Percentiles rank a stretch among this genome's conserved stretches.
Conservation (phyloP, 2,888 invertebrate species). For the Arrhopalites spinosus region DNA sequence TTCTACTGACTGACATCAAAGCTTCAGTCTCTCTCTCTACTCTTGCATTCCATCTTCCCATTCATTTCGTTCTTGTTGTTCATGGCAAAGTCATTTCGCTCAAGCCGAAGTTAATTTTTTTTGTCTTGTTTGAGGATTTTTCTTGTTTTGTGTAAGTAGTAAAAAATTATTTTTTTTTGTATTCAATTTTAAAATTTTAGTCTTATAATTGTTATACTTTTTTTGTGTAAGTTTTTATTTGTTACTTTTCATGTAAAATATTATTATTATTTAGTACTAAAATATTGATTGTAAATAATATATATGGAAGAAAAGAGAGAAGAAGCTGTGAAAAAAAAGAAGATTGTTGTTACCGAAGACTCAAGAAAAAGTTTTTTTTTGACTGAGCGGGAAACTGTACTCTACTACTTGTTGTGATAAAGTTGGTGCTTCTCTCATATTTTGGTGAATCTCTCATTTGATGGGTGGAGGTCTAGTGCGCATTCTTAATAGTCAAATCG, state of each 20-base stretch:
- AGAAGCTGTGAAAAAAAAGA: neutral
- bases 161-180: neutral
- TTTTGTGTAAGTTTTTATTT: neutral
- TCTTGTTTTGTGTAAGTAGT: neutral
- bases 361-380: neutral
- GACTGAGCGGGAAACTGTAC: conserved; percentile 13
- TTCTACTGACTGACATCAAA: conserved; percentile 37
- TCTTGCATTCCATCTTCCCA: conserved; percentile 33
- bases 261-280: no score
- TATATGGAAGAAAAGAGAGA: neutral
- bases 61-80: conserved; percentile 34
- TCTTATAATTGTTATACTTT: neutral
- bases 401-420: neutral
- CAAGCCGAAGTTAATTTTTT: neutral
- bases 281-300: neutral
- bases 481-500: conserved; percentile 60
- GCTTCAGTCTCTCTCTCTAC: conserved; percentile 29
- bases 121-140: neutral
- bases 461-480: conserved; percentile 76
- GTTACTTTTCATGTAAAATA: neutral
- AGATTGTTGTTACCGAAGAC: neutral
- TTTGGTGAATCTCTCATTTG: conserved; percentile 60
- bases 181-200: neutral
- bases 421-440: neutral
- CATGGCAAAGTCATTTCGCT: conserved; percentile 27